Base-by-base conservation (phyloP, 2,888 invertebrate genomes). In the Alloscopus bannaensis region DNA sequence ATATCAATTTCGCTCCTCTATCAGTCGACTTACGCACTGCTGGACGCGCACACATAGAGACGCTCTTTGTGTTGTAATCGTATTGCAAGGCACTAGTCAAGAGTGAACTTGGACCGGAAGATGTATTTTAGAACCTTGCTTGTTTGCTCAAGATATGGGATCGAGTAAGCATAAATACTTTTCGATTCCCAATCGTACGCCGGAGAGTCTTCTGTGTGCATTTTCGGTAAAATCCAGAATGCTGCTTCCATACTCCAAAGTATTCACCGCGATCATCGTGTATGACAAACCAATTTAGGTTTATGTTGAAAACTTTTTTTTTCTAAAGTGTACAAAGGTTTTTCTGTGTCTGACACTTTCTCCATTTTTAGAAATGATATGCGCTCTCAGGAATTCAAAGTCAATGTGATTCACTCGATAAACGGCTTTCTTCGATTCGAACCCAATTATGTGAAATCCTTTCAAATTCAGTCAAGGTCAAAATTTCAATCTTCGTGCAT, bases 1-100 rank as follows among this genome's bases (percentile, higher is more conserved):
- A 77, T 77, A 77, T 77, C 77, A 77, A 77, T 77, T 77, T 77
- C 77, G 55, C 50, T 69, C 68, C 24, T 45, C 50, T 76, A 68
- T 76, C 76, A 60, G 68, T 62, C 28, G 55, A 11, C 70, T 77
- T 68, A 77, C 77, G 77, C 77, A 77, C 69, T 77, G 52, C 18
- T 77, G 77, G 77, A 70, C 77, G 42, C 3, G 20, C 26, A 60
- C 42, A 52, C 28, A 75, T 31, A 55, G 40, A 66, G 20, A 40
- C 22, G n/a, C n/a, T n/a, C n/a, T n/a, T n/a, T n/a, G n/a, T 36
- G 36, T 6, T 36, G 36, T 13, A 59, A n/a, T 36, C 50, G 42
- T 18, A 16, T 64, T 73, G n/a, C 16, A 22, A 36, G 72, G 29
- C 62, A 62, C 60, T 62, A 52, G 26, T 22, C 20, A n/a, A 36